Conservation (phyloP, 2,797 vertebrate species). For the Mormyrops boulengeri region DNA sequence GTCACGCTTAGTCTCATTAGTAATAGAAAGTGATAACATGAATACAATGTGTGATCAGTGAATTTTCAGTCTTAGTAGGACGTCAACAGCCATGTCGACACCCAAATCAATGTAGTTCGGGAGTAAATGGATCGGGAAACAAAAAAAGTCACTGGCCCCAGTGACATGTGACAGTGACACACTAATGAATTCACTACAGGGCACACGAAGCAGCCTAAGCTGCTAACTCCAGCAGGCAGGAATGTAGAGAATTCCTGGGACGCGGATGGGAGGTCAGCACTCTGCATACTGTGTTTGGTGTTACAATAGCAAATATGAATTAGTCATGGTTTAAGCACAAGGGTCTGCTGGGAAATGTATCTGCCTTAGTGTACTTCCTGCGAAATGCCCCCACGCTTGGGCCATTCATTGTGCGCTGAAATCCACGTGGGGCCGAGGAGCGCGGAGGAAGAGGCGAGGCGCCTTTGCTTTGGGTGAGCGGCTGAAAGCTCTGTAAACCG, state of each 20-base stretch:
- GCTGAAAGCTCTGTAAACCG: background rate
- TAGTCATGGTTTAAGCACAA: conserved; percentile 11
- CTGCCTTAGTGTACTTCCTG: background rate
- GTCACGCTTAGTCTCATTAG: background rate
- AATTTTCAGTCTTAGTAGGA: background rate
- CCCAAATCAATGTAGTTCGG: background rate
- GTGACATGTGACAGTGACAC: background rate
- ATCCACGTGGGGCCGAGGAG: background rate
- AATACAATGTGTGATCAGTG: background rate
- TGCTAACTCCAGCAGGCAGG: conserved; percentile 11
- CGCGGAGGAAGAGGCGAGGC: background rate
- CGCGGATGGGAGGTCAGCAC: background rate
- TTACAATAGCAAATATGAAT: conserved; percentile 20
- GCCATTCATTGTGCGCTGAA: conserved; percentile 1
- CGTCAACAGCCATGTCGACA: background rate
- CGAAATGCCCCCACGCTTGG: background rate
- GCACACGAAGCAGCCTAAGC: background rate
- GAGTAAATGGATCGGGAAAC: background rate
- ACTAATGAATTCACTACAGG: background rate
- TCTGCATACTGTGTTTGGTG: background rate
- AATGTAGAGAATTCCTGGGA: conserved; percentile 20
- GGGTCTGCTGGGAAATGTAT: background rate
- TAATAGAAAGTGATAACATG: background rate
- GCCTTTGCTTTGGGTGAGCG: background rate
- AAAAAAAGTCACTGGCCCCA: background rate